Base-by-base conservation (phyloP, 2,888 invertebrate species). In the Plebejus argus region DNA sequence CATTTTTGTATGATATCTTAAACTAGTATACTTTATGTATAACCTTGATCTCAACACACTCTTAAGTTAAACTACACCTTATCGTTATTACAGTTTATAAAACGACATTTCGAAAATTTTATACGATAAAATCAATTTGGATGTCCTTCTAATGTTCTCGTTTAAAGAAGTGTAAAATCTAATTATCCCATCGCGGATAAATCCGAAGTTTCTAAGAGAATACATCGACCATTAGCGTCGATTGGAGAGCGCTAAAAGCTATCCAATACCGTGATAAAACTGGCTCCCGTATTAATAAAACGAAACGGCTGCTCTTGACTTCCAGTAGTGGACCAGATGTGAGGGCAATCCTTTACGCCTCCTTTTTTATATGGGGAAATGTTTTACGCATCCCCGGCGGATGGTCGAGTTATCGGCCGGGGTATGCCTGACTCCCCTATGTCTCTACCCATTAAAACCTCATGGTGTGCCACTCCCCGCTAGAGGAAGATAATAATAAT, bases 211-310 rank as follows among this genome's bases (percentile, higher is more conserved):
- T 66, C 12, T 28, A 8, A 33, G 66, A 28, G 66, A 66, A 66
- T 33, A 15, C 15, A 66, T 66, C 66, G 66, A 28, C 66, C 28
- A 66, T 66, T 66, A 66, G 66, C 66, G 66, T 33, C 61, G 20
- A 33, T 33, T 66, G 28, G 28, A 33, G 28, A 66, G 66, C 23
- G 23, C 66, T 33, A 66, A 66, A 66, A 66, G 28, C 66, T 33
- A 66, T 66, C 33, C 66, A 66, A 66, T 66, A 66, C 66, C 10
- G 61, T 66, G 28, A 66, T 66, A 66, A 66, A 33, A 66, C 66
- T 66, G 66, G 12, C 28, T 66, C 28, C 28, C 66, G 28, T 66
- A 66, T 66, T 66, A 66, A 66, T 66, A 33, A 33, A 66, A 33
- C 28, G 66, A 33, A 66, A 28, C 28, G 28, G 66, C 66, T 12